Conservation (phyloP, 1,140 invertebrate genomes). For the Coboldia fuscipes region DNA sequence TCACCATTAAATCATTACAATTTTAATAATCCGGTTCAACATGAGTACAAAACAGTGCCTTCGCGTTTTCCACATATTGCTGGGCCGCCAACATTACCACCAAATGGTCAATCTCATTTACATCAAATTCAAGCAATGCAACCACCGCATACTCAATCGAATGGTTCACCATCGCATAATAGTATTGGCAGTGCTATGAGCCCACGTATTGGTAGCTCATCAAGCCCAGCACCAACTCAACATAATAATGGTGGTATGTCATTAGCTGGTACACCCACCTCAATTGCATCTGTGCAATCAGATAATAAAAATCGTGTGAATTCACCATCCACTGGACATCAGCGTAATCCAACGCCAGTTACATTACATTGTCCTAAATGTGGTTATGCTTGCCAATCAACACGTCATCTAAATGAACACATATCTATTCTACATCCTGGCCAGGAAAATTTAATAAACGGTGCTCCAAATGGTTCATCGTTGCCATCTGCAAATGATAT, state of each 20-base stretch:
- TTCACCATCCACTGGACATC: conserved; percentile 30
- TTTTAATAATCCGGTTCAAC: conserved; percentile 2
- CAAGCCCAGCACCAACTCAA: conserved; percentile 15
- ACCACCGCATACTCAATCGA: neutral
- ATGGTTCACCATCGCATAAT: neutral
- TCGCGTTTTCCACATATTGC: conserved; percentile 15
- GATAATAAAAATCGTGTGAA: conserved; percentile 5
- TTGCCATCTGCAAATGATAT: conserved; percentile 8
- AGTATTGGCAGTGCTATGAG: conserved; percentile 11
- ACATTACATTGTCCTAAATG: conserved; percentile 61
- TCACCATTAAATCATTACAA: neutral
- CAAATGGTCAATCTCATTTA: neutral
- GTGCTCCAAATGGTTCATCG: too few relatives aligned
- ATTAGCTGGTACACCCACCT: too few relatives aligned
- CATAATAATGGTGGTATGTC: too few relatives aligned
- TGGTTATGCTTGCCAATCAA: conserved; percentile 49
- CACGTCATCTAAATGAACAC: conserved; percentile 44
- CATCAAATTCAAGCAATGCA: neutral
- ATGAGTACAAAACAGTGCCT: conserved; percentile 6
- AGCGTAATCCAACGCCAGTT: conserved; percentile 34
- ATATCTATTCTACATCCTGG: conserved; percentile 40
- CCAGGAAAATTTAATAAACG: too few relatives aligned
- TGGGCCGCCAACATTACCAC: neutral
- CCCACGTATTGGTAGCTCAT: conserved; percentile 19
- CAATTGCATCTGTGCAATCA: conserved; percentile 16